These are phyloP conservation scores for Mormyrus hasselquistii DNA, from an alignment of 2,797 vertebrate genomes.

Conservation along the genomic window DNA sequence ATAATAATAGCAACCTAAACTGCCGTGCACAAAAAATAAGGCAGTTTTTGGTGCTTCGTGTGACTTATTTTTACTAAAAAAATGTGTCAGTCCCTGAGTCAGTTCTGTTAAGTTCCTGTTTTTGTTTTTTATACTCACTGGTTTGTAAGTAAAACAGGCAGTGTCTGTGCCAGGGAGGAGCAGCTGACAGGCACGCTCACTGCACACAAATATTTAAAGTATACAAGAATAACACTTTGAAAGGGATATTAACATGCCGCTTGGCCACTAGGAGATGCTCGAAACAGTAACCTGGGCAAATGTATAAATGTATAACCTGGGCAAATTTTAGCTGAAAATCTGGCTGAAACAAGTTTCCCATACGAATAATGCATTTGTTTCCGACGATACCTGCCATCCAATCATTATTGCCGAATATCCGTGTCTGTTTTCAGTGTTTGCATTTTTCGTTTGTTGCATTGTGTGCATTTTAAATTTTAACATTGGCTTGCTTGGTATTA, in stretches of 20 bases:
- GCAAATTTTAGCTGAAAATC: background rate
- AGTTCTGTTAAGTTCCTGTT: background rate
- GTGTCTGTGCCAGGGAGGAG: background rate
- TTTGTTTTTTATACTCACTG: background rate
- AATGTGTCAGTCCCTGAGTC: background rate
- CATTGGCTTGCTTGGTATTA: background rate
- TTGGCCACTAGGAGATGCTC: background rate
- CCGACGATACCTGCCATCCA: background rate
- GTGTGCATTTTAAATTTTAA: background rate
- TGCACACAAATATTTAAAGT: background rate
- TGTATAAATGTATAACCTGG: background rate
- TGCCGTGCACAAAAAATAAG: background rate
- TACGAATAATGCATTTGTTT: background rate
- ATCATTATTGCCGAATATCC: background rate
- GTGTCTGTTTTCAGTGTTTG: background rate
- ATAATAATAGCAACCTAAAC: background rate
- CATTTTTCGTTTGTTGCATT: background rate
- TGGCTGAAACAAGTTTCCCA: background rate
- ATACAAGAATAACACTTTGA: background rate
- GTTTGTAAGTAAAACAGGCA: background rate
- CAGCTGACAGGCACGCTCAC: background rate
- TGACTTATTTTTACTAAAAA: background rate
- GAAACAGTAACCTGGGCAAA: background rate
- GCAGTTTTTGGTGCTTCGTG: background rate
- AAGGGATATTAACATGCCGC: background rate